These are phyloP conservation scores for Trypoxylus dichotomus DNA, from an alignment of 1,140 invertebrate species.

Conservation along the genomic window DNA sequence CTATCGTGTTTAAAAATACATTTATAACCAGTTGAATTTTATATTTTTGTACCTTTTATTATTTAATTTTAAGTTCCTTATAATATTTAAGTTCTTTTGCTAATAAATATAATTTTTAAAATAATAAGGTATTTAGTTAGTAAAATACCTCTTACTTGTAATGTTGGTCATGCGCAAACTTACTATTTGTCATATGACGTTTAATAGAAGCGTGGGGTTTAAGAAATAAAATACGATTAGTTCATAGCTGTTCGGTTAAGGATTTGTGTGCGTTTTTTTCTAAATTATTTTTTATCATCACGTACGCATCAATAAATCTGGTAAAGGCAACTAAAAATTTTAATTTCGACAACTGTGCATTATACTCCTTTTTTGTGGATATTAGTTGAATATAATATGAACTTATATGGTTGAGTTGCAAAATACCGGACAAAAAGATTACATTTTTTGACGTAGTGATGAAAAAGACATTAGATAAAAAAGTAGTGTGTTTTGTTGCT, in stretches of 20 bases:
- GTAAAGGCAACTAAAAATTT: neutral
- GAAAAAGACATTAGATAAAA: neutral
- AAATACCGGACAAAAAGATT: neutral
- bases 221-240: neutral
- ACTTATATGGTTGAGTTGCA: neutral
- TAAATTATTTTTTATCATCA: neutral
- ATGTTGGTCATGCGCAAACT: slow-evolving; percentile 8
- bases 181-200: slow-evolving; percentile 27
- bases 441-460: neutral
- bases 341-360: neutral
- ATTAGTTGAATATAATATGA: neutral
- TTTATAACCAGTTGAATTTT: no score
- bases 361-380: neutral
- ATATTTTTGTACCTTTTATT: no score
- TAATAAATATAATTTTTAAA: neutral
- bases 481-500: neutral
- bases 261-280: neutral
- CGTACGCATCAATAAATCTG: slow-evolving; percentile 1
- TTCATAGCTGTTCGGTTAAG: neutral
- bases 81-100: no score
- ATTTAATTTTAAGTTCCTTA: no score
- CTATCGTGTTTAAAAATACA: no score
- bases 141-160: no score
- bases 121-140: slow-evolving; percentile 1
- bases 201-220: slow-evolving; percentile 22